These are phyloP conservation scores for Palythoa grandiflora DNA, from an alignment of 92 coral and sea anemone genomes.

Conservation along the genomic window DNA sequence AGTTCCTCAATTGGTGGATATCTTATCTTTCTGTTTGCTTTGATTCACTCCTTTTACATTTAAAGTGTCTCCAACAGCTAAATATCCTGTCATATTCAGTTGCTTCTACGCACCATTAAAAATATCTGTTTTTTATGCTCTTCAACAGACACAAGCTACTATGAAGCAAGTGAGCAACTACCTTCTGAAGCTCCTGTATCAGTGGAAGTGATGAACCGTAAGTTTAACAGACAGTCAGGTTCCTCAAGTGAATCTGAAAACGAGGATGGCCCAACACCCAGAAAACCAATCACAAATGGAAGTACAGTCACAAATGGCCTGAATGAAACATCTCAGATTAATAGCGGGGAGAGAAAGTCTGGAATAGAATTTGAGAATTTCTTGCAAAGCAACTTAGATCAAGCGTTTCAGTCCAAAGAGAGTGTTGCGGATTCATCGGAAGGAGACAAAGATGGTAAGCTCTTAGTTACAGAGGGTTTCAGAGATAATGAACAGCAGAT, in stretches of 20 bases:
- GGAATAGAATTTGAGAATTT: conserved; percentile 41
- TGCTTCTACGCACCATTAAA: not conserved
- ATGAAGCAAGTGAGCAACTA: conserved; percentile 28
- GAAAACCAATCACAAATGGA: conserved; percentile 9
- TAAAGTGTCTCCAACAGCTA: not conserved
- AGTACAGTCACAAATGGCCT: not conserved
- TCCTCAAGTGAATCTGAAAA: conserved; percentile 31
- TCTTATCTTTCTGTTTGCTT: not conserved
- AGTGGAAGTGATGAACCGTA: conserved; percentile 13
- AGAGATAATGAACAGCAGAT: conserved; percentile 16
- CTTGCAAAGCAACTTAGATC: conserved; percentile 30
- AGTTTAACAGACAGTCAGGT: conserved; percentile 36
- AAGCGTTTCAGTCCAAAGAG: conserved; percentile 40
- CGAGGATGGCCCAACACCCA: not conserved
- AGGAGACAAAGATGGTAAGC: conserved; percentile 36
- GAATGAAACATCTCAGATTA: not conserved
- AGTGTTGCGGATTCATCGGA: not conserved
- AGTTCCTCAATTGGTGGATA: no score
- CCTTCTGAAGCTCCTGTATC: not conserved
- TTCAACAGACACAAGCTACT: conserved; percentile 20
- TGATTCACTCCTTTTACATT: no score
- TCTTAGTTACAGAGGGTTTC: conserved; percentile 30
- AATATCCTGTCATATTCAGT: not conserved
- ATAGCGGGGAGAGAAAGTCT: conserved; percentile 32
- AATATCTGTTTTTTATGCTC: not conserved